These are phyloP conservation scores for Lepidurus couesii DNA, from an alignment of 1,140 invertebrate genomes.

Conservation along the genomic window DNA sequence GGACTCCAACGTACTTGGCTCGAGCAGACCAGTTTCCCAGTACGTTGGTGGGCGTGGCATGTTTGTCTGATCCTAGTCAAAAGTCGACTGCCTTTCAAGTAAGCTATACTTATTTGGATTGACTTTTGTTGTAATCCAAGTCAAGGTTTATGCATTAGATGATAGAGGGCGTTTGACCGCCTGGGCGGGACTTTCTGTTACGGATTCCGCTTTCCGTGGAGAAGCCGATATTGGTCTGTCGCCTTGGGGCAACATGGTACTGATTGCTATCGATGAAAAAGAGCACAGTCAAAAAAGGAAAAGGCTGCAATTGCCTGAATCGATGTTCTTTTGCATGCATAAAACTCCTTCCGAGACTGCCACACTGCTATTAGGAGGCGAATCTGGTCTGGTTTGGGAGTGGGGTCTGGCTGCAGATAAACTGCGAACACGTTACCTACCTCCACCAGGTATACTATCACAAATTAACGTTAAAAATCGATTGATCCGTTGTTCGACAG, in stretches of 20 bases:
- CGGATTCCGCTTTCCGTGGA: background rate
- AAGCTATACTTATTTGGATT: background rate
- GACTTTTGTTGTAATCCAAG: background rate
- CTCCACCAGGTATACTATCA: background rate
- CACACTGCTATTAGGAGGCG: background rate
- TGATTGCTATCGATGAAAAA: background rate
- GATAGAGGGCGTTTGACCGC: background rate
- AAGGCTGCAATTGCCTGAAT: background rate
- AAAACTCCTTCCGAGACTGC: background rate
- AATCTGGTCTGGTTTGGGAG: background rate
- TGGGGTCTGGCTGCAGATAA: background rate
- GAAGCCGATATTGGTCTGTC: background rate
- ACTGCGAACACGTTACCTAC: background rate
- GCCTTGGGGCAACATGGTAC: background rate
- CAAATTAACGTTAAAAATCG: background rate
- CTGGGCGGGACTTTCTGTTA: background rate
- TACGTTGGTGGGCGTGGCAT: background rate
- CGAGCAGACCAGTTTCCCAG: background rate
- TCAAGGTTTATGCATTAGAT: constrained; percentile 10
- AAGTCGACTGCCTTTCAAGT: background rate
- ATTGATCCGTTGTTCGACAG: background rate
- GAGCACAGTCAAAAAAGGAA: background rate
- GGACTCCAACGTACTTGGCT: background rate
- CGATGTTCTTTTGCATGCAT: constrained; percentile 17
- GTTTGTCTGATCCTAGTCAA: background rate